These are phyloP conservation scores for Mormyrus lacerda DNA, from an alignment of 2,113 vertebrate species.

Conservation along the genomic window DNA sequence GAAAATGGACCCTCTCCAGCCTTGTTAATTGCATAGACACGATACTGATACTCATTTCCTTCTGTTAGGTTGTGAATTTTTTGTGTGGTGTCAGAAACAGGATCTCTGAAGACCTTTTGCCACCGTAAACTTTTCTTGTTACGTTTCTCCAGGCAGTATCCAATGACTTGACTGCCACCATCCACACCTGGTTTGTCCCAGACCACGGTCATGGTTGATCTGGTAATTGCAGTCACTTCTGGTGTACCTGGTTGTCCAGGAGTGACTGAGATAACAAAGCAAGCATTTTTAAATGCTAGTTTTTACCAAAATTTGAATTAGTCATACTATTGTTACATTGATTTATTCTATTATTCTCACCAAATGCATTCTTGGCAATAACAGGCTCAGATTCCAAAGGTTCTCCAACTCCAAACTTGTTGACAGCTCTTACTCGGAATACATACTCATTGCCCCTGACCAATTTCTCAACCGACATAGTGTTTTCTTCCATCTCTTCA, in stretches of 20 bases:
- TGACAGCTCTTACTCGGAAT: conserved; percentile 89
- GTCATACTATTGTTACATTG: conserved; percentile 11
- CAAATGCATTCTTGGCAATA: conserved; percentile 90
- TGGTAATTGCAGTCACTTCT: conserved; percentile 79
- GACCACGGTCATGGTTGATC: conserved; percentile 82
- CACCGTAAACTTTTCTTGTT: conserved; percentile 94
- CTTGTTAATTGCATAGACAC: conserved; percentile 84
- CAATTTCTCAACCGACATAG: conserved; percentile 72
- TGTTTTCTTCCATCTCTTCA: conserved; percentile 69
- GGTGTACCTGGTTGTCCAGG: conserved; percentile 84
- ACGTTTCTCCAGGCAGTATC: conserved; percentile 88
- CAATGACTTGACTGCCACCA: conserved; percentile 80
- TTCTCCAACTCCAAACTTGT: conserved; percentile 89
- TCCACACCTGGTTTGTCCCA: conserved; percentile 84
- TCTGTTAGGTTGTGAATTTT: conserved; percentile 80
- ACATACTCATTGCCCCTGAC: conserved; percentile 90
- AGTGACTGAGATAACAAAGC: conserved; percentile 64
- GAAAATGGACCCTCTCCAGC: conserved; percentile 89
- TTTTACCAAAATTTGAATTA: background rate
- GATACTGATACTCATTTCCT: conserved; percentile 85
- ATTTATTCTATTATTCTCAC: conserved; percentile 57
- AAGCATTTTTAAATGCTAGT: background rate
- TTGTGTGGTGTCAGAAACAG: conserved; percentile 74
- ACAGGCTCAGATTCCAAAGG: conserved; percentile 84
- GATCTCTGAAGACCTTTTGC: conserved; percentile 86